phyloP scores from a whole-genome alignment of 2,888 invertebrate species.

The Caenorhabditis auriculariae region DNA sequence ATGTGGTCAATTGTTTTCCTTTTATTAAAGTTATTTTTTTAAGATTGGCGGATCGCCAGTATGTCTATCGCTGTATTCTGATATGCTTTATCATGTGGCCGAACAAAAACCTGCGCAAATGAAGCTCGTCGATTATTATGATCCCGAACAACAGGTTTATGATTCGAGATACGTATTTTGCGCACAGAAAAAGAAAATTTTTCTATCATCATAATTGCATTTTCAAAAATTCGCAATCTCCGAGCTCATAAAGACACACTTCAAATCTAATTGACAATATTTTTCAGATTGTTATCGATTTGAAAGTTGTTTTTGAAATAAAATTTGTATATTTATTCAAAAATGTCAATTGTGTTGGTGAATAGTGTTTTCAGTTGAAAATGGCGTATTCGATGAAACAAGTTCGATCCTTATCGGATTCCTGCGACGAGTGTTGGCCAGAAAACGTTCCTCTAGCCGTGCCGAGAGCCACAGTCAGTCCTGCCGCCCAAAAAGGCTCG shows the following conservation, averaged over 20 bases:
- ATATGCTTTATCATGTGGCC: conserved; percentile 80
- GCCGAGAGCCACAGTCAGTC: background rate
- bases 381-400: conserved; percentile 48
- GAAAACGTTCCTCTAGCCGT: background rate
- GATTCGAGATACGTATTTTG: background rate
- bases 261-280: no score
- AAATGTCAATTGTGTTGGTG: no score
- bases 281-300: no score
- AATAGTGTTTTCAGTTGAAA: conserved; percentile 55
- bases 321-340: no score
- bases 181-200: background rate
- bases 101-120: conserved; percentile 84
- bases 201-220: background rate
- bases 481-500: no score
- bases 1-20: background rate
- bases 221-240: background rate
- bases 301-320: no score
- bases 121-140: conserved; percentile 85
- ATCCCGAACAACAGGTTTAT: conserved; percentile 69
- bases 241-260: no score
- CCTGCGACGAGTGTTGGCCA: conserved; percentile 61
- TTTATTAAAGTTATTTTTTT: conserved; percentile 11
- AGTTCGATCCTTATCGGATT: conserved; percentile 48
- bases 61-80: conserved; percentile 82
- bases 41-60: conserved; percentile 57